Conservation (phyloP, 1,140 invertebrate species). For the Sweltsa coloradensis region DNA sequence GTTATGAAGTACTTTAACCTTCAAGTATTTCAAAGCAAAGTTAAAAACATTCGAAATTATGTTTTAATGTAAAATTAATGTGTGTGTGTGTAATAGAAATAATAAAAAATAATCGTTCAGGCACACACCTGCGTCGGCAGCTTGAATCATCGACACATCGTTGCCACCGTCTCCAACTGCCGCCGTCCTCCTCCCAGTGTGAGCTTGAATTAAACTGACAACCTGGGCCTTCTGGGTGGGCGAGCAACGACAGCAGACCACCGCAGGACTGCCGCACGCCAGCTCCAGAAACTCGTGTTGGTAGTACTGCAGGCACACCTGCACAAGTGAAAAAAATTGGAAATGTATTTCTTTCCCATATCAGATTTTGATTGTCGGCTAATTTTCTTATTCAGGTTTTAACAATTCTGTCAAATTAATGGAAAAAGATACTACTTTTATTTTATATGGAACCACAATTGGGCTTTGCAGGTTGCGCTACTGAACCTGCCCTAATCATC, state of each 20-base stretch:
- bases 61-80: neutral
- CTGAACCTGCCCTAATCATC: too few species aligned
- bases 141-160: slow-evolving; percentile 88
- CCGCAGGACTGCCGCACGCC: slow-evolving; percentile 82
- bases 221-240: slow-evolving; percentile 98
- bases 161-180: slow-evolving; percentile 80
- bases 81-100: slow-evolving; percentile 6
- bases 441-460: too few species aligned
- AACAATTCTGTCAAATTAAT: too few species aligned
- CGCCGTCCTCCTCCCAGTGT: slow-evolving; percentile 73
- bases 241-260: slow-evolving; percentile 94
- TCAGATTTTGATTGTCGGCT: too few species aligned
- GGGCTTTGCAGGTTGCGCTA: too few species aligned
- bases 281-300: slow-evolving; percentile 92
- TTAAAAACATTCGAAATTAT: too few species aligned
- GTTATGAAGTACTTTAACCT: too few species aligned
- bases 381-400: too few species aligned
- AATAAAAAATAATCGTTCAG: neutral
- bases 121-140: slow-evolving; percentile 71
- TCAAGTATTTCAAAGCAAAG: too few species aligned
- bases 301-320: slow-evolving; percentile 83
- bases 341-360: too few species aligned
- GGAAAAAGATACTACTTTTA: too few species aligned
- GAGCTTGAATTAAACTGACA: slow-evolving; percentile 76
- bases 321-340: too few species aligned